phyloP scores from a whole-genome alignment of 1,140 invertebrate species.

The Piezodorus guildinii region DNA sequence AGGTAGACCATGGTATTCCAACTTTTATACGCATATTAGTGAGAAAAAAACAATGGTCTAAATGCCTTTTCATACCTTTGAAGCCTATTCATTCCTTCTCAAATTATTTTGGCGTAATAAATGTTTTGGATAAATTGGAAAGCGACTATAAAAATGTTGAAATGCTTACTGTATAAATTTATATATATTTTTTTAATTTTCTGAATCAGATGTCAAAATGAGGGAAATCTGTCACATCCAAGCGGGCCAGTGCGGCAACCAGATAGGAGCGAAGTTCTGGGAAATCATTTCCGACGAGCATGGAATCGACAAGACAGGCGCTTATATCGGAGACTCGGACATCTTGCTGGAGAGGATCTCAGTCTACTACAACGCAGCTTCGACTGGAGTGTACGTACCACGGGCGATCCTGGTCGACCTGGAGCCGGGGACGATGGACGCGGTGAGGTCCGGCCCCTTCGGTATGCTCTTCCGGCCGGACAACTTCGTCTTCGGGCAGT shows the following conservation, averaged over 20 bases:
- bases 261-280: constrained; percentile 64
- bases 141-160: no score
- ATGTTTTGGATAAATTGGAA: no score
- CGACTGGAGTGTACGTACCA: constrained; percentile 79
- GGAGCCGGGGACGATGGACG: constrained; percentile 84
- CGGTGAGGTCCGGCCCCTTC: constrained; percentile 73
- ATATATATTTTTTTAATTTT: no score
- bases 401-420: constrained; percentile 76
- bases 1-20: no score
- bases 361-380: constrained; percentile 39
- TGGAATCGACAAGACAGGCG: constrained; percentile 40
- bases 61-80: no score
- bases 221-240: constrained; percentile 73
- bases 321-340: constrained; percentile 39
- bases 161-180: no score
- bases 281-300: constrained; percentile 43
- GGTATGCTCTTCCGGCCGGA: constrained; percentile 79
- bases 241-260: constrained; percentile 80
- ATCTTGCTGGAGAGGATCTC: constrained; percentile 38
- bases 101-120: no score
- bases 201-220: constrained; percentile 40
- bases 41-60: no score
- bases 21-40: no score
- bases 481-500: constrained; percentile 75
- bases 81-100: no score